These are phyloP conservation scores for Erethizon dorsatum DNA, from an alignment of 2,797 vertebrate species.

Conservation along the genomic window DNA sequence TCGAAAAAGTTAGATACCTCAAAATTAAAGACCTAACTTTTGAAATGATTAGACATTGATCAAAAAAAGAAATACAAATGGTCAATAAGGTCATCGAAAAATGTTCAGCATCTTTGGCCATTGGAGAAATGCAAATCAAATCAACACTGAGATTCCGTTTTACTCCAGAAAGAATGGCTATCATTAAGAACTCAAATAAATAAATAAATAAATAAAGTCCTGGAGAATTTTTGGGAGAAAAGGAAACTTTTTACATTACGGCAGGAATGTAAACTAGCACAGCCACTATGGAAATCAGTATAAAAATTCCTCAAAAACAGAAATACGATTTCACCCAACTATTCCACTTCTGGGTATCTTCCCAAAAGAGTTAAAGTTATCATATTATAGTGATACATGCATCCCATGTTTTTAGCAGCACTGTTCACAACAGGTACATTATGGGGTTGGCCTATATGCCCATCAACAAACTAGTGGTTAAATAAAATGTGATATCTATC, in stretches of 20 bases:
- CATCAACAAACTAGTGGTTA: neutral
- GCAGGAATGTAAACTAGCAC: neutral
- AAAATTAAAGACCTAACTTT: neutral
- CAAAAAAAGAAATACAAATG: neutral
- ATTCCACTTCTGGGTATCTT: neutral
- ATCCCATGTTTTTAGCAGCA: neutral
- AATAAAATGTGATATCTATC: neutral
- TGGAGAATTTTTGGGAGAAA: neutral
- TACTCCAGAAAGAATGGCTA: too few species aligned
- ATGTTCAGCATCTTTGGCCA: neutral
- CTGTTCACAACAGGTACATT: neutral
- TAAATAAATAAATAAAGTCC: neutral
- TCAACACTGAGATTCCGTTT: neutral
- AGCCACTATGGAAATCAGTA: neutral
- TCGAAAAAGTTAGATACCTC: neutral
- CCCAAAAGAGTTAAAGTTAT: neutral
- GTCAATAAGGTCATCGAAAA: neutral
- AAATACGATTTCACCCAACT: neutral
- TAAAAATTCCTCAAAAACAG: too few species aligned
- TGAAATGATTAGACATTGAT: neutral
- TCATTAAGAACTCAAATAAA: too few species aligned
- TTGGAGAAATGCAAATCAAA: neutral
- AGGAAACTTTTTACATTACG: neutral
- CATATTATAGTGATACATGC: neutral
- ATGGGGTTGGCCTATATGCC: neutral